These are phyloP conservation scores for Bovichtus diacanthus DNA, from an alignment of 2,797 vertebrate genomes.

Conservation along the genomic window DNA sequence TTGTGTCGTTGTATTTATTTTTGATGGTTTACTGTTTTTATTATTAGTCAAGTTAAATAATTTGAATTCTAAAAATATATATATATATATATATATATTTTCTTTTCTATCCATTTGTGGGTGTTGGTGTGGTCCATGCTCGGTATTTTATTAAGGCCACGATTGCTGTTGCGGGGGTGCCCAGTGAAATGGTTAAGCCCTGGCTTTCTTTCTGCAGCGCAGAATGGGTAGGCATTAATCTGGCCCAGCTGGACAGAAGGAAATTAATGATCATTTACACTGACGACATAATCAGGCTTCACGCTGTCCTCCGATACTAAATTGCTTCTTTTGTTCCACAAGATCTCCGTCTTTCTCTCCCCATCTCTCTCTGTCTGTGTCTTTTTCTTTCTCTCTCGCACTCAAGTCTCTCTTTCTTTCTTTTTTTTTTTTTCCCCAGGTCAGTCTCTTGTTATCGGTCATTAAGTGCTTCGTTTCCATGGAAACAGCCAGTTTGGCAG, in stretches of 20 bases:
- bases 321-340: slow-evolving; percentile 86
- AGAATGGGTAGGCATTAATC: slow-evolving; percentile 81
- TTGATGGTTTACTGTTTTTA: neutral
- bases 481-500: slow-evolving; percentile 83
- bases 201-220: slow-evolving; percentile 49
- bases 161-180: slow-evolving; percentile 46
- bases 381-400: slow-evolving; percentile 52
- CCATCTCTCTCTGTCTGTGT: slow-evolving; percentile 70
- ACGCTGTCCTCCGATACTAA: slow-evolving; percentile 84
- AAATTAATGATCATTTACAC: slow-evolving; percentile 89
- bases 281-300: slow-evolving; percentile 88
- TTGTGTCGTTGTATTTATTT: neutral
- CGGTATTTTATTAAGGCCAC: slow-evolving; percentile 33
- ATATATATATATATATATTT: too few relatives aligned
- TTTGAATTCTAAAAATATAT: neutral
- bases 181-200: slow-evolving; percentile 61
- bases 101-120: neutral
- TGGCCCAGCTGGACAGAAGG: slow-evolving; percentile 82
- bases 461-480: slow-evolving; percentile 85
- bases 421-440: slow-evolving; percentile 54
- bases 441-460: slow-evolving; percentile 82
- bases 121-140: slow-evolving; percentile 29
- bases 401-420: slow-evolving; percentile 44
- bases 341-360: slow-evolving; percentile 75
- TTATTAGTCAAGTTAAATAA: neutral